A percentile compares a stretch with the other conserved stretches of the same genome.
These are phyloP conservation scores for Falco novaeseelandiae DNA, from an alignment of 2,797 vertebrate genomes.

Conservation along the genomic window DNA sequence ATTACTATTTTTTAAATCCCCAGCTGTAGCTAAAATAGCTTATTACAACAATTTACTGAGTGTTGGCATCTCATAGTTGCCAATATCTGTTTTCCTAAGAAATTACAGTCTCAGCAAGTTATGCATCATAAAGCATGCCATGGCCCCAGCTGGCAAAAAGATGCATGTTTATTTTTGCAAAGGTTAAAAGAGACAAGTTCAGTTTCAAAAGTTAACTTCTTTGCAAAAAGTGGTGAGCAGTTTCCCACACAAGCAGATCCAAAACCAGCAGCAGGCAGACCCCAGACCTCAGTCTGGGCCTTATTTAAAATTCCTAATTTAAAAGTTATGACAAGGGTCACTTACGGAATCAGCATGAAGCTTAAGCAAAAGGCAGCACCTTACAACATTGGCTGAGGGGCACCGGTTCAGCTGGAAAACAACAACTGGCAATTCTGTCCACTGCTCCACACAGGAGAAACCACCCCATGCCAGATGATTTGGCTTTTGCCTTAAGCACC, in stretches of 20 bases:
- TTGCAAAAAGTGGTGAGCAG: neutral
- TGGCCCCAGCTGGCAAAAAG: neutral
- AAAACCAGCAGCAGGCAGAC: neutral
- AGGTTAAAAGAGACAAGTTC: neutral
- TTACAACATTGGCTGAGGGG: neutral
- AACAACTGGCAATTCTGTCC: neutral
- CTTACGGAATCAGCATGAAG: neutral
- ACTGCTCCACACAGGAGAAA: neutral
- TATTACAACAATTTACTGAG: neutral
- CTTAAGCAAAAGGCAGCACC: neutral
- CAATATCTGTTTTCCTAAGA: neutral
- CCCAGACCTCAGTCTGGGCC: neutral
- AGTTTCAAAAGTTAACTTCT: neutral
- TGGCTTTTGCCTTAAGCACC: neutral
- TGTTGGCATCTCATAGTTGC: neutral
- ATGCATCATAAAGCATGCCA: neutral
- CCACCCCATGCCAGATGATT: rapidly evolving
- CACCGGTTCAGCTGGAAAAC: neutral
- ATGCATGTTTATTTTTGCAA: neutral
- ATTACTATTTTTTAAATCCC: neutral
- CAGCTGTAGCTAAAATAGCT: neutral
- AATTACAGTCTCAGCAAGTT: neutral
- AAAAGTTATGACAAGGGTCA: neutral
- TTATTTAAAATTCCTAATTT: neutral
- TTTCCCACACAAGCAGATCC: neutral